A percentile compares a stretch with the other conserved stretches of the same genome.
Conservation (phyloP, 2,888 invertebrate genomes). For the Pantelozetes paolii region DNA sequence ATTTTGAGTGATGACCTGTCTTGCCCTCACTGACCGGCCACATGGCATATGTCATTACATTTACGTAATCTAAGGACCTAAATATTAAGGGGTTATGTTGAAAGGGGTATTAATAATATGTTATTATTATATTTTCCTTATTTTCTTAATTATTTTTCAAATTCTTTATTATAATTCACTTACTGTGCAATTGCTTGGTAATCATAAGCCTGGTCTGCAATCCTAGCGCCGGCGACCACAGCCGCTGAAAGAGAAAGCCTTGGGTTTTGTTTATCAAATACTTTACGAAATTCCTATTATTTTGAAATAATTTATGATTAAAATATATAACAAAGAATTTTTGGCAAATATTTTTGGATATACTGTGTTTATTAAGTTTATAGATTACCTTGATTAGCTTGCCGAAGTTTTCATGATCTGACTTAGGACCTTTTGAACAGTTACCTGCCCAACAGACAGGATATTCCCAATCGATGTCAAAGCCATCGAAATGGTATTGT, state of each 20-base stretch:
- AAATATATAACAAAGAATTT: background rate
- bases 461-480: constrained; percentile 24
- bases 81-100: too few species aligned
- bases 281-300: constrained; percentile 11
- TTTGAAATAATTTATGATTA: too few species aligned
- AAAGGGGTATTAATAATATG: too few species aligned
- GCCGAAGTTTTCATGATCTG: background rate
- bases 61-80: constrained; percentile 11
- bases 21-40: too few species aligned
- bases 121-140: too few species aligned
- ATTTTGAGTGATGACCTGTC: constrained; percentile 21
- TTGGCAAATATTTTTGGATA: too few species aligned
- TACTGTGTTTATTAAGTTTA: background rate
- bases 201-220: background rate
- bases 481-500: constrained; percentile 11
- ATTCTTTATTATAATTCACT: too few species aligned
- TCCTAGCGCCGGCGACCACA: background rate
- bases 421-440: constrained; percentile 7
- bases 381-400: constrained; percentile 11
- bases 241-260: constrained; percentile 4
- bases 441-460: constrained; percentile 21
- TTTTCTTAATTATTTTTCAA: too few species aligned
- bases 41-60: constrained; percentile 7
- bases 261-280: background rate
- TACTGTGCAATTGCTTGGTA: background rate